Conservation (phyloP, 2,797 vertebrate species). For the Paguma larvata region DNA sequence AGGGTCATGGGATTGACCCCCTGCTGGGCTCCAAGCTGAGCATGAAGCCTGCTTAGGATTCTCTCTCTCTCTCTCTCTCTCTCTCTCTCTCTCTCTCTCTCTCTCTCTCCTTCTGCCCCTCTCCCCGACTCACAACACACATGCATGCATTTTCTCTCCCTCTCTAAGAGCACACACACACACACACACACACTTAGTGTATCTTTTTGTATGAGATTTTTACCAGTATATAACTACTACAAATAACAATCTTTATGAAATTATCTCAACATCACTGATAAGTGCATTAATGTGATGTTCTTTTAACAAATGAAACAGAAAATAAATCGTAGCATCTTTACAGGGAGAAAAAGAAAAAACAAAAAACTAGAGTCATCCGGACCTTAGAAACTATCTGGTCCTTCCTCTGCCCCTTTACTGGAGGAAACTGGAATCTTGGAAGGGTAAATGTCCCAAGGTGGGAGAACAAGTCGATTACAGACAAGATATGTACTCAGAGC, state of each 20-base stretch:
- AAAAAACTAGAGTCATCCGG: neutral
- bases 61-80: no score
- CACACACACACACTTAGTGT: no score
- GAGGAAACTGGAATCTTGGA: neutral
- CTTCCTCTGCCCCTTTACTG: neutral
- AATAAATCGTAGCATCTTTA: neutral
- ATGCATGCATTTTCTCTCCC: no score
- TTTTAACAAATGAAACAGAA: neutral
- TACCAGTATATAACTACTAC: neutral
- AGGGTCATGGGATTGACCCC: no score
- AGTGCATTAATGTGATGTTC: neutral
- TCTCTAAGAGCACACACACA: no score
- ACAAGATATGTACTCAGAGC: neutral
- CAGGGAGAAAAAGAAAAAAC: neutral
- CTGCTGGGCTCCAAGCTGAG: no score
- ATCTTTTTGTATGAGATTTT: neutral
- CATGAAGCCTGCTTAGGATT: no score
- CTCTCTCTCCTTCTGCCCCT: no score
- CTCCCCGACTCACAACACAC: no score
- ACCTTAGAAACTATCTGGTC: neutral
- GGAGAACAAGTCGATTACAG: neutral
- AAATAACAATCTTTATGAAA: neutral
- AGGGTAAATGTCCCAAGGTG: neutral
- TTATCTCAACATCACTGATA: neutral
- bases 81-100: no score